A percentile compares a stretch with the other conserved stretches of the same genome.
These are phyloP conservation scores for Caenorhabditis sp. DNA, from an alignment of 2,888 invertebrate genomes.

Conservation along the genomic window DNA sequence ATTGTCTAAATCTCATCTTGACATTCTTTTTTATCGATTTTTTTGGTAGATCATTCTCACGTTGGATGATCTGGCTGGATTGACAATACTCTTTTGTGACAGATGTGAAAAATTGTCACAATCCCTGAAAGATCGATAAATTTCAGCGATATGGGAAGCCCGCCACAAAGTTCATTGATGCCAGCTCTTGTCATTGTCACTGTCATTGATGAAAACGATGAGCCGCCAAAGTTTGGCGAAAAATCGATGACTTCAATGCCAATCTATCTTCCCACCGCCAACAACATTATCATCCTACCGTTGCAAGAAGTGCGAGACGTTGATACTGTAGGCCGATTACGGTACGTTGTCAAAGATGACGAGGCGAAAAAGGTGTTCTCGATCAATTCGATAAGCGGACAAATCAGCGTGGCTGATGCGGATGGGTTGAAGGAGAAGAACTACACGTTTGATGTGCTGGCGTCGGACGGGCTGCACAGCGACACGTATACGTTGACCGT, in stretches of 20 bases:
- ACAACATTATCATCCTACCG: constrained; percentile 78
- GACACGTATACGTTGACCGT: neutral
- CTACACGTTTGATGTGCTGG: constrained; percentile 29
- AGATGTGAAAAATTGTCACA: neutral
- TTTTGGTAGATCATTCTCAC: too few species aligned
- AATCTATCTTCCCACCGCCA: constrained; percentile 78
- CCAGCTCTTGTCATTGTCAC: constrained; percentile 82
- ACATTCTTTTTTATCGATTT: too few species aligned
- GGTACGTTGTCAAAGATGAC: constrained; percentile 42
- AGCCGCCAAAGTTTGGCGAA: constrained; percentile 71
- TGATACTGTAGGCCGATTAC: constrained; percentile 66
- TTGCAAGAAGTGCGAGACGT: constrained; percentile 64
- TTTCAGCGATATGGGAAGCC: constrained; percentile 77
- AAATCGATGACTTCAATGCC: constrained; percentile 60
- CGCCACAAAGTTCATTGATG: constrained; percentile 81
- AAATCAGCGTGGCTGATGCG: constrained; percentile 73
- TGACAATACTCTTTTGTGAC: too few species aligned
- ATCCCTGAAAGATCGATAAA: neutral
- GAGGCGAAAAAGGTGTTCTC: constrained; percentile 75
- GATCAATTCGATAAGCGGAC: constrained; percentile 83
- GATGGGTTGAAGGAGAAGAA: constrained; percentile 14
- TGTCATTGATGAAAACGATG: constrained; percentile 76
- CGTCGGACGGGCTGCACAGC: constrained; percentile 49
- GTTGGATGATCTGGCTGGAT: too few species aligned
- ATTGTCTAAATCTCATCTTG: too few species aligned